Percentiles rank a stretch among this genome's conserved stretches.
These are phyloP conservation scores for Chrysocyon brachyurus DNA, from an alignment of 2,797 vertebrate genomes.

Conservation along the genomic window DNA sequence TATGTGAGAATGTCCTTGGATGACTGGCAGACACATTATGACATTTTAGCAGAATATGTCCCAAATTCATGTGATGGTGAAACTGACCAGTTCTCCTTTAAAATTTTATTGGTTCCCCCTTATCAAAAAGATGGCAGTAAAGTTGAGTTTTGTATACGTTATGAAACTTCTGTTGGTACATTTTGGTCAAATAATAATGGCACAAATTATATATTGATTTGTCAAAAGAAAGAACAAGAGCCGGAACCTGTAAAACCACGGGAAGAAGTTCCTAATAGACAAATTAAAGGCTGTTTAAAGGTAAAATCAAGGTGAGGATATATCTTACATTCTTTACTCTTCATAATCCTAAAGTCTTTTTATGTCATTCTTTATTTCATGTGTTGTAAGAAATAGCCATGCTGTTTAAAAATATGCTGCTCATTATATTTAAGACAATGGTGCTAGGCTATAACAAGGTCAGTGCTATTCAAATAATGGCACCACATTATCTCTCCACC, in stretches of 20 bases:
- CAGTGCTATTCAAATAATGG: not conserved
- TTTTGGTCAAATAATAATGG: conserved; percentile 97
- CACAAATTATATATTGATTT: conserved; percentile 95
- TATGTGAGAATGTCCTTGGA: conserved; percentile 93
- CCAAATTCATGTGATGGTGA: conserved; percentile 95
- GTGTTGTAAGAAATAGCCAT: conserved; percentile 51
- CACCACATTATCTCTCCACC: not conserved
- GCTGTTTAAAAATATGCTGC: conserved; percentile 27
- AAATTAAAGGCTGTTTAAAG: conserved; percentile 96
- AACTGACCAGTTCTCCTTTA: conserved; percentile 96
- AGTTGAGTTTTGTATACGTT: conserved; percentile 97
- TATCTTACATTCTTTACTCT: conserved; percentile 71
- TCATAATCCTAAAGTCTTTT: conserved; percentile 65
- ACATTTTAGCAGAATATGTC: conserved; percentile 95
- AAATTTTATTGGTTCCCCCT: conserved; percentile 93
- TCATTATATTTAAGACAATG: not conserved
- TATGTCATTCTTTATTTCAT: conserved; percentile 52
- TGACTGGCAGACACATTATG: conserved; percentile 94
- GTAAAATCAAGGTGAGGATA: conserved; percentile 91
- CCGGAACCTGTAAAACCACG: conserved; percentile 84
- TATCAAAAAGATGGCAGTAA: conserved; percentile 91
- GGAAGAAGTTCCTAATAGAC: conserved; percentile 88
- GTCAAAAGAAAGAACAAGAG: conserved; percentile 90
- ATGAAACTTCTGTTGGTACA: conserved; percentile 92
- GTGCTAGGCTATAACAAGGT: conserved; percentile 35